Base-by-base conservation (phyloP, 1,140 invertebrate genomes). In the Drosophila kanapiae region DNA sequence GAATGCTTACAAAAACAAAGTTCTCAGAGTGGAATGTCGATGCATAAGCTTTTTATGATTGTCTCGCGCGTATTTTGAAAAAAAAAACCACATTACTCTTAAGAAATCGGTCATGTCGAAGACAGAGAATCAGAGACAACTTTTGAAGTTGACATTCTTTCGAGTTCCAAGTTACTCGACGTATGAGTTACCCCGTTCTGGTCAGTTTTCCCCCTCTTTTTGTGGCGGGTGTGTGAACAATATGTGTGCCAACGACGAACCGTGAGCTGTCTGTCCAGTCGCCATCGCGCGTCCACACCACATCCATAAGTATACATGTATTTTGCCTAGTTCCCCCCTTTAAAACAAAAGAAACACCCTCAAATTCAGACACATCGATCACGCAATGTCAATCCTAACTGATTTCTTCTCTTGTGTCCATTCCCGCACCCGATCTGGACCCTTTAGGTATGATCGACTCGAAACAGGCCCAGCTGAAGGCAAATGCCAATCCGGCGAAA, bases 281-380 rank as follows among this genome's bases (percentile, higher is more conserved):
- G 47, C 62, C 48, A 69, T 35, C 51, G 51, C 51, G 51, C 37
- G 33, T 54, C 45, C 61, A 45, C 61, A 53, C 48, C 58, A 51
- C 65, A 42, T 42, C 31, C 67, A 67, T 70, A 70, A 70, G 67
- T 70, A 68, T 70, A 70, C 67, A 68, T 54, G 62, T 69, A 67
- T 67, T 69, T 69, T 69, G 29, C 37, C 13, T 51, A 69, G 18
- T 35, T 61, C 4, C 10, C 11, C 16, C 11, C 49, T 37, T 37
- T 18, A 56, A 4, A 33, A 5, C 4, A 33, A 4, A 33, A 11
- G 16, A 18, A 40, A 47, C 33, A 61, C 18, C 14, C 45, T 3
- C 14, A 27, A 47, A 62, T 4, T 65, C 31, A 11, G n/a, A 37
- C 4, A 13, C 7, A 27, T 23, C 1, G 23, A 6, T 10, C 14